Conservation (phyloP, 2,888 invertebrate genomes). For the Carabus problematicus region DNA sequence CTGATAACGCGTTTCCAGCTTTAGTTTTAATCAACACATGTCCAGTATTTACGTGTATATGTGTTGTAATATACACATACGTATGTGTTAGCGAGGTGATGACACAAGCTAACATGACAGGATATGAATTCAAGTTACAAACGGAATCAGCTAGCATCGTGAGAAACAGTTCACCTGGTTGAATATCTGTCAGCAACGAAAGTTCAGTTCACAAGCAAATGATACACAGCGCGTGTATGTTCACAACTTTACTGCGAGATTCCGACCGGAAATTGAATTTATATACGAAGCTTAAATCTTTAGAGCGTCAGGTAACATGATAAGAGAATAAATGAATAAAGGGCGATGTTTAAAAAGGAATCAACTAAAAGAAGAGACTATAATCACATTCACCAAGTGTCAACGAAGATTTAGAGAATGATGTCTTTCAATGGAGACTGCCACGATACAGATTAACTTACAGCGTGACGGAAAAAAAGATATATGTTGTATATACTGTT, state of each 20-base stretch:
- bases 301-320: slow-evolving; percentile 6
- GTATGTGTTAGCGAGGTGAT: background rate
- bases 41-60: no score
- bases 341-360: no score
- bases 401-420: no score
- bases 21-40: no score
- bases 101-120: slow-evolving; percentile 18
- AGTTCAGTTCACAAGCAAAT: slow-evolving; percentile 2
- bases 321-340: no score
- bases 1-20: no score
- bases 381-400: no score
- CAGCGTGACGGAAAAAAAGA: no score
- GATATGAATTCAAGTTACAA: slow-evolving; percentile 30
- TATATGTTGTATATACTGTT: no score
- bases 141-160: slow-evolving; percentile 25
- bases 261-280: slow-evolving; percentile 16
- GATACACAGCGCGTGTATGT: slow-evolving; percentile 1
- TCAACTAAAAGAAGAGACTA: no score
- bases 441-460: no score
- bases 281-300: slow-evolving; percentile 13
- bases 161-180: slow-evolving; percentile 24
- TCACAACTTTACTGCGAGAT: background rate
- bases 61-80: background rate
- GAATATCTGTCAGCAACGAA: slow-evolving; percentile 2
- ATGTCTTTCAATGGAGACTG: no score